Conservation (phyloP, 2,888 invertebrate genomes). For the Amblyjoppa proteus region DNA sequence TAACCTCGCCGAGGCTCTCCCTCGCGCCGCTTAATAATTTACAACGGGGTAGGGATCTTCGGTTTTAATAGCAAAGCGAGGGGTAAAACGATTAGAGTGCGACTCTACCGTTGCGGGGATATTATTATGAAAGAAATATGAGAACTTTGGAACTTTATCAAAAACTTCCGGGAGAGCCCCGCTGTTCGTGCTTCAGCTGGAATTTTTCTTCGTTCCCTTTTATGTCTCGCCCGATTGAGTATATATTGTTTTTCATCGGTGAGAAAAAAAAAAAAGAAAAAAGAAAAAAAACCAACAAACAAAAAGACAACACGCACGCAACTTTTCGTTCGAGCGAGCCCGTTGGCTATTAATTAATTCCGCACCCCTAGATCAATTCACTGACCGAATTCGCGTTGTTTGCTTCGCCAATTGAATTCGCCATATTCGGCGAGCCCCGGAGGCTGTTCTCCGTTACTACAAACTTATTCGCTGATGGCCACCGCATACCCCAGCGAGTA, state of each 20-base stretch:
- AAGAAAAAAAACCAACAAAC: not conserved
- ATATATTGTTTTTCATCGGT: conserved; percentile 8
- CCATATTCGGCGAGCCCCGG: not conserved
- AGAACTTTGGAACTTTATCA: conserved; percentile 42
- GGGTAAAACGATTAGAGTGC: conserved; percentile 62
- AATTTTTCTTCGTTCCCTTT: not conserved
- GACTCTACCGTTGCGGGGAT: not conserved
- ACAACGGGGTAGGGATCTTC: conserved; percentile 57
- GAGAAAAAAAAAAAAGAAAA: not conserved
- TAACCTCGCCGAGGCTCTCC: conserved; percentile 23
- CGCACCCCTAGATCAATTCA: conserved; percentile 39
- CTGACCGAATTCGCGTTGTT: conserved; percentile 53
- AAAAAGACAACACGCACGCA: not conserved
- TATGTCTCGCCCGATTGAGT: not conserved
- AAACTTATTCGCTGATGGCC: conserved; percentile 29
- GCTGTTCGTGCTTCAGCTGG: not conserved
- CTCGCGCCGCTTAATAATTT: conserved; percentile 66
- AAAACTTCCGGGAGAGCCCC: not conserved
- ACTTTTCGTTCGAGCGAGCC: not conserved
- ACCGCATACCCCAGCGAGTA: not conserved
- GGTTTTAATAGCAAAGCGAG: conserved; percentile 65
- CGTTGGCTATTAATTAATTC: conserved; percentile 41
- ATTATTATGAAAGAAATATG: conserved; percentile 49
- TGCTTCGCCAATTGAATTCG: conserved; percentile 41
- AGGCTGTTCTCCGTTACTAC: conserved; percentile 1